phyloP scores from a whole-genome alignment of 2,888 invertebrate genomes.

The Eledone cirrhosa region DNA sequence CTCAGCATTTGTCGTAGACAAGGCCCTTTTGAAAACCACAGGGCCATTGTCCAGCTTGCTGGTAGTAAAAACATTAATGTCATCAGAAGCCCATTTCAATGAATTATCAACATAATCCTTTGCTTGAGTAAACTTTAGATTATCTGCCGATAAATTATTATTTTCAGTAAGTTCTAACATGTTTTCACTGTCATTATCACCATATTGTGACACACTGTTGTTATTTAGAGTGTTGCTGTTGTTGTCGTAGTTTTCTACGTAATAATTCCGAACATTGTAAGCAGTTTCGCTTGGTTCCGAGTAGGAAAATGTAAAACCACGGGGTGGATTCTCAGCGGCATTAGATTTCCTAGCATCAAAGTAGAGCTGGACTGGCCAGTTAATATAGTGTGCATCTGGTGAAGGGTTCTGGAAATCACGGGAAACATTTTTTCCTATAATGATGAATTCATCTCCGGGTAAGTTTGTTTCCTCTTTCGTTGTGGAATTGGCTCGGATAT shows the following conservation, averaged over 20 bases:
- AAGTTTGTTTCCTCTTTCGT: background rate
- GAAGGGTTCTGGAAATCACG: background rate
- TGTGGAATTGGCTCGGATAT: background rate
- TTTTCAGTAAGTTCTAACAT: too few relatives aligned
- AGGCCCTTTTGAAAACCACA: background rate
- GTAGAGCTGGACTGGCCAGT: conserved; percentile 1
- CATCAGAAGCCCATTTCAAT: background rate
- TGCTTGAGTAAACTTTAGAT: too few relatives aligned
- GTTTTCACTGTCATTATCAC: background rate
- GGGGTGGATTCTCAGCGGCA: conserved; percentile 28
- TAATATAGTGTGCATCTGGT: background rate
- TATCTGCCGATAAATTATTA: too few relatives aligned
- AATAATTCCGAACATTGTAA: conserved; percentile 37
- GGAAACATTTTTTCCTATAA: background rate
- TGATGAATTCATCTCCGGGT: background rate
- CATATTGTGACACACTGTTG: background rate
- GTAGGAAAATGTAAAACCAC: conserved; percentile 42
- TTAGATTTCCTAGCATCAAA: conserved; percentile 28
- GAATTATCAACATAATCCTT: too few relatives aligned
- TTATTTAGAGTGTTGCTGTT: background rate
- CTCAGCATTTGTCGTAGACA: background rate
- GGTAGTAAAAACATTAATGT: background rate
- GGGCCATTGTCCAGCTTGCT: conserved; percentile 1
- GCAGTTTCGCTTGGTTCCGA: conserved; percentile 44
- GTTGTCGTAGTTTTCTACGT: conserved; percentile 39